Conservation (phyloP, 2,113 vertebrate species). For the Numida meleagris region DNA sequence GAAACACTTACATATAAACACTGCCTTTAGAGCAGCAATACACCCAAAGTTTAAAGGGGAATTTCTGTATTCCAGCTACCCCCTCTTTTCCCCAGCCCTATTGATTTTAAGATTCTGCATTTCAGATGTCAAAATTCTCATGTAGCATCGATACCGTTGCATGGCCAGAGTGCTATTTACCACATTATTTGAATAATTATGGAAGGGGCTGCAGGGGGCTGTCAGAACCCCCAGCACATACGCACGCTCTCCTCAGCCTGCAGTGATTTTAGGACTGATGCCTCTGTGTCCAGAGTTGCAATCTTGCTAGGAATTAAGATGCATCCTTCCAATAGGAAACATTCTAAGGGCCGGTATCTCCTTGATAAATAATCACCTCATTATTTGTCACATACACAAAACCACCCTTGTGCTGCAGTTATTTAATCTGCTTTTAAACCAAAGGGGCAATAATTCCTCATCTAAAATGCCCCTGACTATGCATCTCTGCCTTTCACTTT, state of each 20-base stretch:
- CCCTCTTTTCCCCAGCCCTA: neutral
- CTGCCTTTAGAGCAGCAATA: neutral
- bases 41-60: conserved; percentile 15
- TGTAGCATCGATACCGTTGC: neutral
- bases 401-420: neutral
- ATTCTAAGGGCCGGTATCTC: conserved; percentile 28
- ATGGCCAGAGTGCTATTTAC: neutral
- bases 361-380: conserved; percentile 45
- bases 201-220: neutral
- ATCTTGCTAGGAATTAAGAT: neutral
- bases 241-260: neutral
- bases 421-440: conserved; percentile 38
- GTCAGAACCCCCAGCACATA: neutral
- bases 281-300: conserved; percentile 64
- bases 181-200: neutral
- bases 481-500: neutral
- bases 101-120: neutral
- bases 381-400: conserved; percentile 39
- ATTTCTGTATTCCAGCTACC: neutral
- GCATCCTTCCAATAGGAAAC: conserved; percentile 21
- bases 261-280: conserved; percentile 54
- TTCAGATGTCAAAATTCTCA: neutral
- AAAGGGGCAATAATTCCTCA: conserved; percentile 3
- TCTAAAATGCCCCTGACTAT: neutral
- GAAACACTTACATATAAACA: neutral